These are phyloP conservation scores for Drosophila santomea DNA, from an alignment of 1,140 invertebrate genomes.

Conservation along the genomic window DNA sequence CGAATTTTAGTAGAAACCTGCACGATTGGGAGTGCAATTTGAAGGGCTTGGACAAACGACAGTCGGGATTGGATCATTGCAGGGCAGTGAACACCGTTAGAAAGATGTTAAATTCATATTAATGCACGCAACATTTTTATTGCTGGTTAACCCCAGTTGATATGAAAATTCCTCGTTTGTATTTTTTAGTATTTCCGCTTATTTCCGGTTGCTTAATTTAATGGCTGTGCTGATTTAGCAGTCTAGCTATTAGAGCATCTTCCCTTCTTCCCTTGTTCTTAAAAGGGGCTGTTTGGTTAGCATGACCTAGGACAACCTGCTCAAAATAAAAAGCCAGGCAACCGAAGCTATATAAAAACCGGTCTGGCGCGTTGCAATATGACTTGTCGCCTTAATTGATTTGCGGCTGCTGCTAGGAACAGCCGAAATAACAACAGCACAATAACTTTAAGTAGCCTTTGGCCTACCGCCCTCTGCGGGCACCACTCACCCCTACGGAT, in stretches of 20 bases:
- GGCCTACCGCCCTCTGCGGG: slow-evolving; percentile 14
- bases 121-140: slow-evolving; percentile 27
- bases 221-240: slow-evolving; percentile 57
- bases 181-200: slow-evolving; percentile 54
- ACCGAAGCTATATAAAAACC: slow-evolving; percentile 22
- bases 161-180: slow-evolving; percentile 4
- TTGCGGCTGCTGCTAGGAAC: slow-evolving; percentile 55
- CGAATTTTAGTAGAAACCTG: slow-evolving; percentile 49
- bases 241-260: not conserved
- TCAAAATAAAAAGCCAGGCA: slow-evolving; percentile 50
- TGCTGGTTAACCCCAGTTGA: slow-evolving; percentile 12
- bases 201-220: slow-evolving; percentile 79
- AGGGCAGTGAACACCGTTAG: too few species aligned
- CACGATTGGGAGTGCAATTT: not conserved
- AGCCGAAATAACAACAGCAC: slow-evolving; percentile 37
- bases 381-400: slow-evolving; percentile 70
- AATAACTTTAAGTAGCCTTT: slow-evolving; percentile 43
- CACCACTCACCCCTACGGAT: slow-evolving; percentile 28
- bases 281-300: slow-evolving; percentile 6
- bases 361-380: slow-evolving; percentile 32
- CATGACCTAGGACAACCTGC: slow-evolving; percentile 66
- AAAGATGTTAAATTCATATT: slow-evolving; percentile 9
- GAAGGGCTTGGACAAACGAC: not conserved
- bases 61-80: too few species aligned
- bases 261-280: too few species aligned